phyloP scores from a whole-genome alignment of 53 echinoderm and acorn worm genomes.

The Astropecten irregularis region DNA sequence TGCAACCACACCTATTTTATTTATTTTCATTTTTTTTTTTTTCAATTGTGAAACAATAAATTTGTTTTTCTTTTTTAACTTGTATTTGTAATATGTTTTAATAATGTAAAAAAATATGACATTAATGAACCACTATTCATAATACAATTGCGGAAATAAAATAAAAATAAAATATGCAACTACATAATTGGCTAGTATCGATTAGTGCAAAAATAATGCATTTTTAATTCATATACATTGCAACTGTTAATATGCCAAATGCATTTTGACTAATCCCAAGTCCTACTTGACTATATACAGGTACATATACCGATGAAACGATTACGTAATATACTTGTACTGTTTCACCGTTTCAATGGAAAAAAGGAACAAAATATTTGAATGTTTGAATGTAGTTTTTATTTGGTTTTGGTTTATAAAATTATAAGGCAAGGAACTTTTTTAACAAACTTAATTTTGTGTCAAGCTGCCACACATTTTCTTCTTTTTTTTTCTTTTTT shows the following conservation, averaged over 20 bases:
- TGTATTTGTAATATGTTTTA: not conserved
- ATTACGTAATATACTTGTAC: not conserved
- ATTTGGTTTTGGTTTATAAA: not conserved
- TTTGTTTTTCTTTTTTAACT: not conserved
- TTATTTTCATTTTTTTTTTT: slow-evolving; percentile 19
- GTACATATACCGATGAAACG: not conserved
- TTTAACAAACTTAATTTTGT: too few species aligned
- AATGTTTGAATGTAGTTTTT: not conserved
- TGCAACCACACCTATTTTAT: slow-evolving; percentile 51
- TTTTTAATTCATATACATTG: slow-evolving; percentile 22
- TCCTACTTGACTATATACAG: slow-evolving; percentile 19
- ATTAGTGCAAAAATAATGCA: slow-evolving; percentile 45
- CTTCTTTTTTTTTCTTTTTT: too few species aligned
- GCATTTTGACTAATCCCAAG: not conserved
- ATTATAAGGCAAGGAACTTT: slow-evolving; percentile 38
- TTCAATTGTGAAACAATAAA: slow-evolving; percentile 16
- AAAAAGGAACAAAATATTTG: not conserved
- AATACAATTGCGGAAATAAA: slow-evolving; percentile 28
- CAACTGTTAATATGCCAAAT: slow-evolving; percentile 13
- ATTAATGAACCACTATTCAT: slow-evolving; percentile 30
- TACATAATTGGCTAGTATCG: slow-evolving; percentile 28
- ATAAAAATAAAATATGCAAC: slow-evolving; percentile 46
- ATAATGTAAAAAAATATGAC: slow-evolving; percentile 35
- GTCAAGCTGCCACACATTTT: too few species aligned
- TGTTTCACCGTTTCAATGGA: not conserved